Evolutionary conservation across 2,113 vertebrate species (phyloP).

Genomic region (Terrapene triunguis): DNA sequence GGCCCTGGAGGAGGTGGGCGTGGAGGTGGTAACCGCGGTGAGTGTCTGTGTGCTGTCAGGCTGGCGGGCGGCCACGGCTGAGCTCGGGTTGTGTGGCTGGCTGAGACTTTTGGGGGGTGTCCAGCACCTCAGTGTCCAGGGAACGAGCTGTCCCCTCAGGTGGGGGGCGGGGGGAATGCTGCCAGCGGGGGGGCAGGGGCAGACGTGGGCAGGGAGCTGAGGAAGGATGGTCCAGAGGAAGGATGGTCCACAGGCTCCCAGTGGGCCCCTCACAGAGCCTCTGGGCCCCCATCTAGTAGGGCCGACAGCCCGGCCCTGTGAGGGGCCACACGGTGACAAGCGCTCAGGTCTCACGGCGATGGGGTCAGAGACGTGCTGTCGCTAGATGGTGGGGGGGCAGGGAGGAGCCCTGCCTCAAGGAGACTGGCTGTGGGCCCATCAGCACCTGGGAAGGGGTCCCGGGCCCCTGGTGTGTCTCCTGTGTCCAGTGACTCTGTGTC

Average conservation of each 20-base stretch:
- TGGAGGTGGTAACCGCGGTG: slow-evolving; percentile 61
- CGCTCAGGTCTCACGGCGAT: too few relatives aligned
- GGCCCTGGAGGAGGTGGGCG: slow-evolving; percentile 59
- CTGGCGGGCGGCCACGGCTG: too few relatives aligned
- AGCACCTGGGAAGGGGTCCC: neutral
- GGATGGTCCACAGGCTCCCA: too few relatives aligned
- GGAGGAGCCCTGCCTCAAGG: neutral
- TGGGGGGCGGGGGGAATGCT: neutral
- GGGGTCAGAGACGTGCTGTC: neutral
- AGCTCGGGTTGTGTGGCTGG: neutral
- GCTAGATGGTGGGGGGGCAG: too few relatives aligned
- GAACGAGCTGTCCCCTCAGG: neutral
- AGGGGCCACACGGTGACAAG: neutral
- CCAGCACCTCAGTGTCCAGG: neutral
- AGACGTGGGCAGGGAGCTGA: neutral
- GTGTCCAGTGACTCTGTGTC: neutral
- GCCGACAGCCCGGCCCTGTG: neutral
- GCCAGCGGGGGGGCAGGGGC: neutral
- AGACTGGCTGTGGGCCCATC: neutral
- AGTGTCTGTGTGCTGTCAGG: neutral
- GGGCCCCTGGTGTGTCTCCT: neutral
- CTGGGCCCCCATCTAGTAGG: neutral
- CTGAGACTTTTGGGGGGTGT: neutral
- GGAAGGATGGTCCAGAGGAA: too few relatives aligned
- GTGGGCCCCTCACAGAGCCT: too few relatives aligned